Percentiles rank a stretch among this genome's conserved stretches.
phyloP scores from a whole-genome alignment of 2,888 invertebrate species.

The Drosophila falleni region DNA sequence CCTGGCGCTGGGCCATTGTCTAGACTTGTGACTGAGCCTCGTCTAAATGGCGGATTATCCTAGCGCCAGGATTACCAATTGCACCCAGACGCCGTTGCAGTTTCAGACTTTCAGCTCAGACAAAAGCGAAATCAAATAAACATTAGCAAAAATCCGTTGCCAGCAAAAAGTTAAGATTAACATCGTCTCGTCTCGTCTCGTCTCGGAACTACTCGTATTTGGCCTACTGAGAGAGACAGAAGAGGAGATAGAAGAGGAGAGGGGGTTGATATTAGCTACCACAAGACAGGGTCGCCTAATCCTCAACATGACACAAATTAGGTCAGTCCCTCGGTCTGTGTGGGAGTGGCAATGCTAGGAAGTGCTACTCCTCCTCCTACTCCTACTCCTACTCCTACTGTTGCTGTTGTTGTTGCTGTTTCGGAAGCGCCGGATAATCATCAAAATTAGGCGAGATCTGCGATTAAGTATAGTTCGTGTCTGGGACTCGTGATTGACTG shows the following conservation, averaged over 20 bases:
- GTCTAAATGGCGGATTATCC: slow-evolving; percentile 79
- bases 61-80: slow-evolving; percentile 74
- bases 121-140: slow-evolving; percentile 76
- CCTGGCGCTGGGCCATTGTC: slow-evolving; percentile 67
- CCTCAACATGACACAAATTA: slow-evolving; percentile 63
- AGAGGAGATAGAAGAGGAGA: neutral
- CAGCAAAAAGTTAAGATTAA: slow-evolving; percentile 75
- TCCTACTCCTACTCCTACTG: neutral
- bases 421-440: slow-evolving; percentile 74
- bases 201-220: slow-evolving; percentile 14
- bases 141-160: slow-evolving; percentile 72
- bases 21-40: slow-evolving; percentile 78
- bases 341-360: slow-evolving; percentile 42
- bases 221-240: neutral
- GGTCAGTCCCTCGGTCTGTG: slow-evolving; percentile 60
- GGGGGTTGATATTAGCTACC: slow-evolving; percentile 63
- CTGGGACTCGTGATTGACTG: slow-evolving; percentile 57
- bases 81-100: slow-evolving; percentile 8
- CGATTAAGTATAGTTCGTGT: slow-evolving; percentile 49
- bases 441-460: slow-evolving; percentile 69
- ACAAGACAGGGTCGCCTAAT: slow-evolving; percentile 64
- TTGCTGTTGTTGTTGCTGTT: slow-evolving; percentile 47
- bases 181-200: slow-evolving; percentile 76
- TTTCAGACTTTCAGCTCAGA: slow-evolving; percentile 42
- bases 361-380: slow-evolving; percentile 19